These are phyloP conservation scores for Coregonus clupeaformis DNA, from an alignment of 2,113 vertebrate species.

Conservation along the genomic window DNA sequence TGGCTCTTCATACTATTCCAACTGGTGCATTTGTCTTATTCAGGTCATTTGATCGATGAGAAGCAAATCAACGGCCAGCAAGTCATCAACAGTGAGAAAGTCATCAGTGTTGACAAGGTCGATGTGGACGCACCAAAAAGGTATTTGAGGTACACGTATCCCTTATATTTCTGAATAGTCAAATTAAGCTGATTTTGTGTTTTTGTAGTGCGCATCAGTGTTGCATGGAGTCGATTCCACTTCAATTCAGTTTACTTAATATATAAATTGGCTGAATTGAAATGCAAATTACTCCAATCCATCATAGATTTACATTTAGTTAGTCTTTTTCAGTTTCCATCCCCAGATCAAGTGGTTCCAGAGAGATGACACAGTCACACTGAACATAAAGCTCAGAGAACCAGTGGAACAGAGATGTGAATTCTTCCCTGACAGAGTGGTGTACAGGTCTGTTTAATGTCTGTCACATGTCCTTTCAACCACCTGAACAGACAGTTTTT, in stretches of 20 bases:
- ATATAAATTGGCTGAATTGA: background rate
- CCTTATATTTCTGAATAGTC: background rate
- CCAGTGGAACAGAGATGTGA: conserved; percentile 64
- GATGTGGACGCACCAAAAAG: background rate
- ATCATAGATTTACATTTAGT: background rate
- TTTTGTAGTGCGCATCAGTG: too few species aligned
- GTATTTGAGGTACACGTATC: background rate
- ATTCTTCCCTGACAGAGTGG: conserved; percentile 59
- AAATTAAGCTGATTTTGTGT: too few species aligned
- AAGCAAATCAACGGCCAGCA: conserved; percentile 7
- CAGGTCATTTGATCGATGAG: background rate
- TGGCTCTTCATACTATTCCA: too few species aligned
- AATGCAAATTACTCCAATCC: background rate
- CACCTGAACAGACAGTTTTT: too few species aligned
- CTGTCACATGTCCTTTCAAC: too few species aligned
- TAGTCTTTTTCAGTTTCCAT: conserved; percentile 60
- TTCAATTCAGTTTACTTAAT: background rate
- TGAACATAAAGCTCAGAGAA: conserved; percentile 65
- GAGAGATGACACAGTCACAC: conserved; percentile 30
- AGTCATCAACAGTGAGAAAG: background rate
- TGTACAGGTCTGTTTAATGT: conserved; percentile 65
- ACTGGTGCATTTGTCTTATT: background rate
- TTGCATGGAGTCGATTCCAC: too few species aligned
- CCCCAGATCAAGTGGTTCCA: conserved; percentile 72
- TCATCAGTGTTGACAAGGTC: background rate